phyloP scores from a whole-genome alignment of 2,797 vertebrate species.

The Borostomias antarcticus region DNA sequence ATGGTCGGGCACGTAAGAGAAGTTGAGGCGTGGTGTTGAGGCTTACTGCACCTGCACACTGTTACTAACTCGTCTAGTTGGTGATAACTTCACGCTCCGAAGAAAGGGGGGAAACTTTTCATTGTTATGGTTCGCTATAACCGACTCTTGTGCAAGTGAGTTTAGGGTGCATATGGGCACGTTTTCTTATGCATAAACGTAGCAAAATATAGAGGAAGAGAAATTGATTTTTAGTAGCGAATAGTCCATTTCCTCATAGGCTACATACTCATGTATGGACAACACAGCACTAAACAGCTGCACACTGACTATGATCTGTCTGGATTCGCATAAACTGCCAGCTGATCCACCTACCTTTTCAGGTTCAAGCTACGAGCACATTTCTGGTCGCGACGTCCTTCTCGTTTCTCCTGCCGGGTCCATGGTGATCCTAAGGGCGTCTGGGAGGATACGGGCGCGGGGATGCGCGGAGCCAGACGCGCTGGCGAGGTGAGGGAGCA shows the following conservation, averaged over 20 bases:
- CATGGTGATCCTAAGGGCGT: constrained; percentile 38
- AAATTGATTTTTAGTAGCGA: no score
- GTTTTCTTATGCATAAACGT: no score
- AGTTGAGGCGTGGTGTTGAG: not conserved
- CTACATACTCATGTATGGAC: no score
- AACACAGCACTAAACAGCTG: not conserved
- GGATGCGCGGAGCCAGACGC: constrained; percentile 40
- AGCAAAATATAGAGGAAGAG: no score
- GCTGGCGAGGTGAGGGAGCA: constrained; percentile 52
- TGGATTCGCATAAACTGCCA: not conserved
- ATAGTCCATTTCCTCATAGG: no score
- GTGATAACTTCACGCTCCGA: no score
- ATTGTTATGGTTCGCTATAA: no score
- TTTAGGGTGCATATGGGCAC: no score
- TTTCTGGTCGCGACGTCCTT: constrained; percentile 31
- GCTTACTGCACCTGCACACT: no score
- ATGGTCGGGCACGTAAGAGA: not conserved
- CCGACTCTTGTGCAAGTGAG: no score
- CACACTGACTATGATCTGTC: not conserved
- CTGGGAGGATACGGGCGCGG: constrained; percentile 29
- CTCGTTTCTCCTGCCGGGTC: constrained; percentile 30
- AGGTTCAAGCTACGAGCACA: constrained; percentile 39
- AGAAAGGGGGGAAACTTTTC: no score
- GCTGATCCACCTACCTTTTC: constrained; percentile 58
- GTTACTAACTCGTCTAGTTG: no score